Conservation (phyloP, 2,797 vertebrate genomes). For the Anas georgica region DNA sequence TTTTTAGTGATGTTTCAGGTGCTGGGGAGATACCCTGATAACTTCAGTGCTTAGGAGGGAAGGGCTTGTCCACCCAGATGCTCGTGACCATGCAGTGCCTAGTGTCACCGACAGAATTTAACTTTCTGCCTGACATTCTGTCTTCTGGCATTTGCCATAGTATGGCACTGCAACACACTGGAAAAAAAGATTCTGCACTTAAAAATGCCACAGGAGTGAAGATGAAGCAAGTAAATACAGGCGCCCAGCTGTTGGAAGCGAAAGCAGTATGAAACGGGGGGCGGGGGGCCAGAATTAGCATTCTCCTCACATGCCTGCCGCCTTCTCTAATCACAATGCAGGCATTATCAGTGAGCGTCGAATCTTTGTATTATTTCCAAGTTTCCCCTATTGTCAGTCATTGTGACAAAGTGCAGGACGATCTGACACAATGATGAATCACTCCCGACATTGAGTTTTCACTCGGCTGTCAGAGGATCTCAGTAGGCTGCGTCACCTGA, state of each 20-base stretch:
- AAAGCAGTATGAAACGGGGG: conserved; percentile 69
- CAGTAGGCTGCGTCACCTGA: conserved; percentile 85
- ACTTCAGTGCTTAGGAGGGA: background rate
- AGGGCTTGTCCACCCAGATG: background rate
- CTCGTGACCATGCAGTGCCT: background rate
- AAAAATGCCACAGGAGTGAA: conserved; percentile 35
- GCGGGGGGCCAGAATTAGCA: conserved; percentile 57
- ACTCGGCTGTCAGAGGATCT: conserved; percentile 88
- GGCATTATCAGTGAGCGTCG: conserved; percentile 84
- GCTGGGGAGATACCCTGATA: background rate
- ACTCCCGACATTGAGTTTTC: conserved; percentile 91
- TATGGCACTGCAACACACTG: background rate
- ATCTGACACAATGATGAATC: conserved; percentile 96
- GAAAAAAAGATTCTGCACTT: background rate
- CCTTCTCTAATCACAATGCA: conserved; percentile 85
- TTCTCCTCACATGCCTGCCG: conserved; percentile 68
- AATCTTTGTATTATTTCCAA: conserved; percentile 85
- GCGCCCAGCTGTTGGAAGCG: conserved; percentile 49
- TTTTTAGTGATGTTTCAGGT: background rate
- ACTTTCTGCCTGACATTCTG: fast-evolving
- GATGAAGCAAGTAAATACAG: conserved; percentile 32
- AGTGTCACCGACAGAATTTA: background rate
- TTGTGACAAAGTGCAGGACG: conserved; percentile 91
- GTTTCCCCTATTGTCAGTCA: conserved; percentile 89
- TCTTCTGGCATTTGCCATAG: background rate